Evolutionary conservation across 2,888 invertebrate species (phyloP), one percentile per base, ranked within the genome.

Genomic region (Amphimallon solstitiale): DNA sequence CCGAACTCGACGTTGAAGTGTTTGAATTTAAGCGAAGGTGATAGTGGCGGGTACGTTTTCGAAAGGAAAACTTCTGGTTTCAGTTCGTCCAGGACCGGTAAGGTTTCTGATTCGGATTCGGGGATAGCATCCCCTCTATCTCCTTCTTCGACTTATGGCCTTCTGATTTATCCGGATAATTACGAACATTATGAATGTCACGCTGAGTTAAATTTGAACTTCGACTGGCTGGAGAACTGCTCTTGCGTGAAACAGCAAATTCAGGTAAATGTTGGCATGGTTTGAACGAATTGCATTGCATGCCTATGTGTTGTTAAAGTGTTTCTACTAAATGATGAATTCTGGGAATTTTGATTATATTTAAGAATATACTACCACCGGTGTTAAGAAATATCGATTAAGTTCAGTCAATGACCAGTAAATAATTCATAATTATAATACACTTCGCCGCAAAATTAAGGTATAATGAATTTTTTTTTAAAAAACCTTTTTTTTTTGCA

Each of bases 61-160:
- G 38, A 54, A 15, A 17, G 19, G 14, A 29, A 35, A 14, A 54
- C 5, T 29, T 29, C 29, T 14, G 38, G 35, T 17, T 17, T 51
- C n/a, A 35, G 15, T 17, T 43, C 54, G 38, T 38, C 37, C 0
- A 54, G 56, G 71, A 73, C 76, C 65, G 80, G 79, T 19, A 81
- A 80, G 75, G 75, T 80, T 67, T 82, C 82, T 19, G 82, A 82
- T 72, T 77, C 80, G 17, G 82, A 83, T 77, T 82, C 82, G 37
- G 82, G 82, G 46, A 83, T 83, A 46, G 82, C 82, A 2, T 83
- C 82, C 38, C 82, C 82, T 3, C 75, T 82, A 17, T 82, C 82
- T 23, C 82, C 82, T 19, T 77, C 78, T 2, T 79, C 81, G 17
- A 71, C 78, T 2, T 79, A 80, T 70, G 78, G 79, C 38, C 78